These are phyloP conservation scores for Hylaea fasciaria DNA, from an alignment of 2,888 invertebrate genomes.

Conservation along the genomic window DNA sequence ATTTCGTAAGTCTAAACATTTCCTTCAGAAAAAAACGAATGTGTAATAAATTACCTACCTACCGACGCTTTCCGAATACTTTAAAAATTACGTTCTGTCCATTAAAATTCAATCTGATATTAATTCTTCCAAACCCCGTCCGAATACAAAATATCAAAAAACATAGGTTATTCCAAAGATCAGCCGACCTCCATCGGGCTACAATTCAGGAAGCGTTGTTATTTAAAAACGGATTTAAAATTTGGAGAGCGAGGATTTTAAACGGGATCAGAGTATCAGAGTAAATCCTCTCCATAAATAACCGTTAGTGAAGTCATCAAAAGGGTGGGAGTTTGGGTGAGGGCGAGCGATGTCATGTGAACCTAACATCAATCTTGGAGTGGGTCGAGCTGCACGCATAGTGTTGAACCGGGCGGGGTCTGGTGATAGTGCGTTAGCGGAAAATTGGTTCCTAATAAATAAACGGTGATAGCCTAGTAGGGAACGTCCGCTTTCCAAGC, in stretches of 20 bases:
- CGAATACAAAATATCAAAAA: conserved; percentile 29
- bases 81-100: background rate
- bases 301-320: conserved; percentile 83
- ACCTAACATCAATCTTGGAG: conserved; percentile 80
- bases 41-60: too few species aligned
- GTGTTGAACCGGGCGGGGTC: conserved; percentile 41
- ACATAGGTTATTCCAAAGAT: conserved; percentile 25
- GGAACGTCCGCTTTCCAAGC: too few species aligned
- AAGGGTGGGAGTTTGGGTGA: conserved; percentile 74
- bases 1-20: too few species aligned
- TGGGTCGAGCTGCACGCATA: conserved; percentile 68
- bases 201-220: conserved; percentile 45
- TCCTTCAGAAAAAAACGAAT: too few species aligned
- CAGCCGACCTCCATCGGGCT: conserved; percentile 45
- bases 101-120: conserved; percentile 43
- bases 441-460: conserved; percentile 23
- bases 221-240: conserved; percentile 68
- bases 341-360: conserved; percentile 80
- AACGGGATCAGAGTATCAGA: conserved; percentile 53
- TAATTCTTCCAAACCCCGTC: conserved; percentile 22
- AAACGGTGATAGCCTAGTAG: background rate
- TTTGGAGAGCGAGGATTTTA: conserved; percentile 63
- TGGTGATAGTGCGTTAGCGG: conserved; percentile 34
- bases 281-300: conserved; percentile 78
- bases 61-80: background rate